Conservation (phyloP, 2,888 invertebrate species). For the Notodonta ziczac region DNA sequence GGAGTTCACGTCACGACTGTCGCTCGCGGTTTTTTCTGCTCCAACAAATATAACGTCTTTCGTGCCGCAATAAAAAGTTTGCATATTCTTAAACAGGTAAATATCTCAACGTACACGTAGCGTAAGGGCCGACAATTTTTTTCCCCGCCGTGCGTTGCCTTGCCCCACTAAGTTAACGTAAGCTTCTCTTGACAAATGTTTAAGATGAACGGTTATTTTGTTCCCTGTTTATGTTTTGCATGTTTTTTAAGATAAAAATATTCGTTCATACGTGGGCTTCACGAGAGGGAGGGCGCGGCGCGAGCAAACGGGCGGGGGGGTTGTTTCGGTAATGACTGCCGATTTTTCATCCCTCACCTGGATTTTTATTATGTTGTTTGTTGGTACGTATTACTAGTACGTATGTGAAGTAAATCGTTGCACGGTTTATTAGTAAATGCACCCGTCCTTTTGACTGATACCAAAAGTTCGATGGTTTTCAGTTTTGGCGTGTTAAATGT, state of each 20-base stretch:
- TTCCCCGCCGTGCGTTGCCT: constrained; percentile 64
- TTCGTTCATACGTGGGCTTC: constrained; percentile 44
- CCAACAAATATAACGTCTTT: constrained; percentile 34
- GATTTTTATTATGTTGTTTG: constrained; percentile 36
- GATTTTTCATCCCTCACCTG: constrained; percentile 47
- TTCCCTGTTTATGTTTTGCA: constrained; percentile 70
- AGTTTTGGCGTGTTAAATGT: neutral
- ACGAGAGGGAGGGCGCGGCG: constrained; percentile 49
- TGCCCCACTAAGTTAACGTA: constrained; percentile 77
- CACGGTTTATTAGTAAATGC: constrained; percentile 20
- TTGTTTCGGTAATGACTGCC: constrained; percentile 52
- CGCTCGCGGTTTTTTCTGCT: constrained; percentile 22
- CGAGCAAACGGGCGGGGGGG: constrained; percentile 45
- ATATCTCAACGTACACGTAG: constrained; percentile 57
- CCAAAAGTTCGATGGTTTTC: neutral
- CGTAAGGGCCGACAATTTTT: constrained; percentile 59
- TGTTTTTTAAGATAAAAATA: constrained; percentile 63
- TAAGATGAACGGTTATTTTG: constrained; percentile 82
- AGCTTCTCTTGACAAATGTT: constrained; percentile 82
- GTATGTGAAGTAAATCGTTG: constrained; percentile 9
- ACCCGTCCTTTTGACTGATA: neutral
- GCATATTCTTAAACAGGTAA: constrained; percentile 57
- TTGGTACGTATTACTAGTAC: constrained; percentile 20
- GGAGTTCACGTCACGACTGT: constrained; percentile 15
- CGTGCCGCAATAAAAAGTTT: constrained; percentile 45